These are phyloP conservation scores for Phalacrocorax aristotelis DNA, from an alignment of 2,113 vertebrate genomes.

Conservation along the genomic window DNA sequence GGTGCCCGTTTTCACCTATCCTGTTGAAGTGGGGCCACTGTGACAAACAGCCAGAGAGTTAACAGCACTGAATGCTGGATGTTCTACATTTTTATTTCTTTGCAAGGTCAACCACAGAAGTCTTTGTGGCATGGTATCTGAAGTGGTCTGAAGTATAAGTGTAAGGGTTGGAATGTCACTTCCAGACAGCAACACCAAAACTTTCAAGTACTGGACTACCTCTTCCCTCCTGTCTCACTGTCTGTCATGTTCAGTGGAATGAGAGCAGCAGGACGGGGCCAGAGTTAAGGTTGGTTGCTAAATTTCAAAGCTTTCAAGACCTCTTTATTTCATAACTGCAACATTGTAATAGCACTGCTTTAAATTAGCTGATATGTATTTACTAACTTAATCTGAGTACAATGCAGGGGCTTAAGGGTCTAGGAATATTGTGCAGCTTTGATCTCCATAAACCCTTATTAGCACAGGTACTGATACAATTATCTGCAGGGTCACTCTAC, in stretches of 20 bases:
- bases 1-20: neutral
- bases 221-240: neutral
- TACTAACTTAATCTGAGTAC: constrained; percentile 35
- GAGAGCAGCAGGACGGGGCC: neutral
- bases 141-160: neutral
- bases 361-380: constrained; percentile 41
- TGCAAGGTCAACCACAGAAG: neutral
- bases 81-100: neutral
- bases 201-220: neutral
- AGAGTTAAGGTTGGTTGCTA: constrained; percentile 38
- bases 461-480: constrained; percentile 54
- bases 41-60: neutral
- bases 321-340: constrained; percentile 16
- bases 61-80: neutral
- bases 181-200: neutral
- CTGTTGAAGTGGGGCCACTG: neutral
- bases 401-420: neutral
- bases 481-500: constrained; percentile 28
- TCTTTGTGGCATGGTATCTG: neutral
- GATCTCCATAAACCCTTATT: constrained; percentile 55
- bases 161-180: neutral
- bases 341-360: constrained; percentile 17
- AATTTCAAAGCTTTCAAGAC: constrained; percentile 51
- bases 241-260: neutral
- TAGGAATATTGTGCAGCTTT: constrained; percentile 27